phyloP scores from a whole-genome alignment of 2,888 invertebrate species.

The Drosophila fulvimacula region DNA sequence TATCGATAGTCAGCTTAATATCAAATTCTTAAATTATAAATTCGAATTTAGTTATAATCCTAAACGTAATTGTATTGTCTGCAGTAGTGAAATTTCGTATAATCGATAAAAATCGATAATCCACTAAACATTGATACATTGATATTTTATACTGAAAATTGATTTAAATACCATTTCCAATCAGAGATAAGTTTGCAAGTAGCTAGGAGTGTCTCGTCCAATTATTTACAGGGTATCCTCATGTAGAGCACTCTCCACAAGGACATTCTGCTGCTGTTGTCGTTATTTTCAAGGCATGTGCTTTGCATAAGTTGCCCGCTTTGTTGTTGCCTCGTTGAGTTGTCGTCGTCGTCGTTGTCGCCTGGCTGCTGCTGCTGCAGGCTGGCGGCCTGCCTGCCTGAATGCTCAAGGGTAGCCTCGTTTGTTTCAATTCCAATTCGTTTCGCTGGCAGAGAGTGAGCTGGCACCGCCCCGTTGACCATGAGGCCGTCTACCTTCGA shows the following conservation, averaged over 20 bases:
- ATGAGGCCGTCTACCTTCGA: conserved; percentile 66
- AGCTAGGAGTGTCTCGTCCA: not conserved
- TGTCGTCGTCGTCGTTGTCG: not conserved
- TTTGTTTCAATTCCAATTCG: conserved; percentile 52
- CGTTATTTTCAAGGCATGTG: conserved; percentile 7
- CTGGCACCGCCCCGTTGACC: conserved; percentile 70
- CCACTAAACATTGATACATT: too few species aligned
- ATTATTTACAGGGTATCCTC: not conserved
- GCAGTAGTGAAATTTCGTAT: not conserved
- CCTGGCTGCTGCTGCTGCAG: not conserved
- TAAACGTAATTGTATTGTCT: not conserved
- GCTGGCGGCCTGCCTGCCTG: conserved; percentile 2
- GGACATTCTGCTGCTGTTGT: not conserved
- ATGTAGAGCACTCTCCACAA: not conserved
- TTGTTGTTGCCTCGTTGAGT: conserved; percentile 8
- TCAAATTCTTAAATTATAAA: too few species aligned
- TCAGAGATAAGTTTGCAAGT: too few species aligned
- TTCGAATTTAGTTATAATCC: too few species aligned
- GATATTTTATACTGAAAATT: not conserved
- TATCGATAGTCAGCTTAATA: too few species aligned
- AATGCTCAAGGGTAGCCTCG: conserved; percentile 58
- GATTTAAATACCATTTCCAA: not conserved
- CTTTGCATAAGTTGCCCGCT: conserved; percentile 34
- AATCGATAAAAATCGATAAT: not conserved
- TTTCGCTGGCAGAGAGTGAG: conserved; percentile 36